A percentile compares a stretch with the other conserved stretches of the same genome.
Evolutionary conservation across 1,140 invertebrate species (phyloP).

Genomic region (Stegodyphus mimosarum): DNA sequence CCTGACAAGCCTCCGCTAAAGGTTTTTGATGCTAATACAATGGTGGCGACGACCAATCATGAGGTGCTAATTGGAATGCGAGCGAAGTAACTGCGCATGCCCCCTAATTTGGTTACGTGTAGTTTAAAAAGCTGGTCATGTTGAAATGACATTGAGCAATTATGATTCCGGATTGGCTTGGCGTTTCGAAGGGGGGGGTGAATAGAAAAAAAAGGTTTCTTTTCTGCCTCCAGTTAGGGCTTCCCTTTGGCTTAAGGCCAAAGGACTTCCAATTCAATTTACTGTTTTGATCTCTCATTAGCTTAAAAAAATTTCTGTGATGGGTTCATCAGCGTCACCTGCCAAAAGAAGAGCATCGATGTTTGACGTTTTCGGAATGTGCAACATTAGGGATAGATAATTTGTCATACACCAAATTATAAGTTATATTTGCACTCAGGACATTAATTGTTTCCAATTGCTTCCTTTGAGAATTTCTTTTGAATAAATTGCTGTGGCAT

Average conservation of each 20-base stretch:
- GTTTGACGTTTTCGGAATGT: no score
- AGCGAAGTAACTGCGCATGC: neutral
- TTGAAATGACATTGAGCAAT: constrained; percentile 8
- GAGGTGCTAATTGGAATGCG: constrained; percentile 27
- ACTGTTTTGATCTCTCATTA: neutral
- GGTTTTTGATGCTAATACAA: constrained; percentile 2
- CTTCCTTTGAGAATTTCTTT: no score
- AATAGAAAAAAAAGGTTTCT: neutral
- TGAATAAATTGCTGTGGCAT: no score
- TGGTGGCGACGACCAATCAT: neutral
- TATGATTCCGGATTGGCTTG: neutral
- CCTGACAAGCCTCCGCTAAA: neutral
- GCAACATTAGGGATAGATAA: no score
- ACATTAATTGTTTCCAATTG: no score
- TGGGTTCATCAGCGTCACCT: no score
- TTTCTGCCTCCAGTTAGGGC: neutral
- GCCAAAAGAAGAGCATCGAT: no score
- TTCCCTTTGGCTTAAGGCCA: neutral
- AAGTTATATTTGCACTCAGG: no score
- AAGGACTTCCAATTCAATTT: neutral
- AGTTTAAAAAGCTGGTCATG: neutral
- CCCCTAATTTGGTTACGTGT: constrained; percentile 25
- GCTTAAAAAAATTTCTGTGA: neutral
- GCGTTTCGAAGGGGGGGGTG: neutral
- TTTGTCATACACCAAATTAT: no score